Evolutionary conservation across 53 echinoderm and acorn worm genomes (phyloP), one percentile per base, ranked within the genome.

Genomic region (Echinometra lucunter): DNA sequence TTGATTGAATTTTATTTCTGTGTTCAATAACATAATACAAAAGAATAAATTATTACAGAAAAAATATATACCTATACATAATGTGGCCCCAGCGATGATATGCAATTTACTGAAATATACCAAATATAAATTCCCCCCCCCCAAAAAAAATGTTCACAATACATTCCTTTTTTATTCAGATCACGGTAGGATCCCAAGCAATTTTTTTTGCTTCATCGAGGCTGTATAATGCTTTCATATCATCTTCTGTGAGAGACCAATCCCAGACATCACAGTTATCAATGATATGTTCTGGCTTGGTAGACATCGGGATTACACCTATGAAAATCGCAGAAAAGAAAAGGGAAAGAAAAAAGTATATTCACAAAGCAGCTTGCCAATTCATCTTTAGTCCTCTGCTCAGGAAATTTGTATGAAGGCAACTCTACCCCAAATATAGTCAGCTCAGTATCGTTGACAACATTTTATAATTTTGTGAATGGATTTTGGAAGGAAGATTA

Each of bases 231-330:
- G 58, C 82, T 28, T 66, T 66, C 69, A 96, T 96, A n/a, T 98
- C 98, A 18, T 96, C 83, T 11, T 94, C 92, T 27, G 95, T 70
- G 10, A 98, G 93, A 44, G 88, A 75, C 92, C 95, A 96, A 37
- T 95, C 94, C 66, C 66, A 95, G 12, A 96, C 88, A 27, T 45
- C 96, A 38, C 89, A 90, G 78, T 98, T 98, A 57, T 98, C 97
- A 70, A 95, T 95, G 44, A 98, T 93, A 60, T 96, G 96, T 4
- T 96, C 96, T 67, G 95, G 97, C n/a, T 94, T 97, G 30, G 92
- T 60, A 2, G 98, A 95, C 91, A 94, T 97, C 12, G 98, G 97
- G 15, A 98, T 97, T 5, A 97, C 97, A 25, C 97, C 98, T 97
- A 91, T 78, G 69, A 55, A 60, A 38, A 60, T 16, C 6, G 34